A percentile compares a stretch with the other conserved stretches of the same genome.
Evolutionary conservation across 2,797 vertebrate species (phyloP).

Genomic region (Astyanax mexicanus): DNA sequence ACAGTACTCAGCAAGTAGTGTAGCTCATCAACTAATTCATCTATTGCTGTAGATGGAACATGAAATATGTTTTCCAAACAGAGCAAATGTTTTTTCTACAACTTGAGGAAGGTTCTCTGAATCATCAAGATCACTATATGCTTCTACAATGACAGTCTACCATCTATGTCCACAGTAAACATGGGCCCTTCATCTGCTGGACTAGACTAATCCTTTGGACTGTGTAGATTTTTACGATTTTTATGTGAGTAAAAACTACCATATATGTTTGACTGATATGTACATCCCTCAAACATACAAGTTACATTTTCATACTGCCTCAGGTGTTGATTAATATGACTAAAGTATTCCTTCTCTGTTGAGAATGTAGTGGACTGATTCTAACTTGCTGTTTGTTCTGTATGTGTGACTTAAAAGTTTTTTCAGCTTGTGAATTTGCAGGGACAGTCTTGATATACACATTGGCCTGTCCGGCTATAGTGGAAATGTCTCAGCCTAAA

Average conservation of each 20-base stretch:
- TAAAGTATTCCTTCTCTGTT: constrained; percentile 44
- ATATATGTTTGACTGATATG: constrained; percentile 43
- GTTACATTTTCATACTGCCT: constrained; percentile 38
- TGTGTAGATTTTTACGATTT: constrained; percentile 44
- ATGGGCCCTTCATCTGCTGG: neutral
- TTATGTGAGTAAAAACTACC: constrained; percentile 42
- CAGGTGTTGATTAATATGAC: constrained; percentile 48
- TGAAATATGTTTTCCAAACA: too few relatives aligned
- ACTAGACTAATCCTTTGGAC: constrained; percentile 32
- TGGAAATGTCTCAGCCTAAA: too few relatives aligned
- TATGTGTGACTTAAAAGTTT: constrained; percentile 39
- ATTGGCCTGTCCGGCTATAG: too few relatives aligned
- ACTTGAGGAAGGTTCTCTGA: constrained; percentile 46
- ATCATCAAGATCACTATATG: constrained; percentile 46
- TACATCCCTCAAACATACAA: constrained; percentile 53
- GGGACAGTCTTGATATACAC: too few relatives aligned
- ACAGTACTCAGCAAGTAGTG: too few relatives aligned
- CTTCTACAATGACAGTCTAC: constrained; percentile 29
- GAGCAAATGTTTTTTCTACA: constrained; percentile 52
- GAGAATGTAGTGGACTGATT: too few relatives aligned
- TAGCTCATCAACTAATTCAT: too few relatives aligned
- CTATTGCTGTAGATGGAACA: too few relatives aligned
- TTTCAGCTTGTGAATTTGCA: too few relatives aligned
- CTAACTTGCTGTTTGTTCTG: too few relatives aligned
- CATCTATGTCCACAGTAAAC: constrained; percentile 32